Conservation (phyloP, 2,888 invertebrate species). For the Andricus quercusramuli region DNA sequence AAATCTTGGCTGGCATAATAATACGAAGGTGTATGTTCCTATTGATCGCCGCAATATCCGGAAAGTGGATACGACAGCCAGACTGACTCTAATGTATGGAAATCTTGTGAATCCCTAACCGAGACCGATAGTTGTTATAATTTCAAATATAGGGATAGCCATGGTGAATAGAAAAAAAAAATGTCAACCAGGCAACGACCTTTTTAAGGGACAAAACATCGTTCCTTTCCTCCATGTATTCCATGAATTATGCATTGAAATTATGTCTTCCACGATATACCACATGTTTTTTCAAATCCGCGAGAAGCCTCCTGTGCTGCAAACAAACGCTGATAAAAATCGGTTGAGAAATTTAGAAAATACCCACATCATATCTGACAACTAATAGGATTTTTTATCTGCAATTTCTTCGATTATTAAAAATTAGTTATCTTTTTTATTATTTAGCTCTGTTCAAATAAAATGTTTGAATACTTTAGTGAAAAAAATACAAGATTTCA, state of each 20-base stretch:
- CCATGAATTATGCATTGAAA: constrained; percentile 50
- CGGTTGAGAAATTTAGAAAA: not conserved
- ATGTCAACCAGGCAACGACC: constrained; percentile 8
- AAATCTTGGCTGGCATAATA: not conserved
- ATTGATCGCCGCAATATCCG: constrained; percentile 24
- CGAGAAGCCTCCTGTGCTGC: not conserved
- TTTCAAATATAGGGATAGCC: not conserved
- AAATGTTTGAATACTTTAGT: no score
- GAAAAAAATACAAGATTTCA: no score
- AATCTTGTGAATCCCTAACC: constrained; percentile 48
- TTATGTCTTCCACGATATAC: not conserved
- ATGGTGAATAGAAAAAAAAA: not conserved
- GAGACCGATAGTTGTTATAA: constrained; percentile 32
- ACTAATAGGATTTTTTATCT: no score
- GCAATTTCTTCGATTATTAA: no score
- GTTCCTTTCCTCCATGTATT: constrained; percentile 33
- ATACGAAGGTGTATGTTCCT: constrained; percentile 13
- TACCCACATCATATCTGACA: no score
- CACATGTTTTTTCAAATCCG: constrained; percentile 5
- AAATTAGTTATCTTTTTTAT: no score
- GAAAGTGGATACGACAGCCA: constrained; percentile 9
- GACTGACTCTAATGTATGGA: constrained; percentile 50
- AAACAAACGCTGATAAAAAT: not conserved
- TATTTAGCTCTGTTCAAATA: no score
- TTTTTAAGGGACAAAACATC: constrained; percentile 42